Conservation (phyloP, 2,888 invertebrate genomes). For the Agrotis puta region DNA sequence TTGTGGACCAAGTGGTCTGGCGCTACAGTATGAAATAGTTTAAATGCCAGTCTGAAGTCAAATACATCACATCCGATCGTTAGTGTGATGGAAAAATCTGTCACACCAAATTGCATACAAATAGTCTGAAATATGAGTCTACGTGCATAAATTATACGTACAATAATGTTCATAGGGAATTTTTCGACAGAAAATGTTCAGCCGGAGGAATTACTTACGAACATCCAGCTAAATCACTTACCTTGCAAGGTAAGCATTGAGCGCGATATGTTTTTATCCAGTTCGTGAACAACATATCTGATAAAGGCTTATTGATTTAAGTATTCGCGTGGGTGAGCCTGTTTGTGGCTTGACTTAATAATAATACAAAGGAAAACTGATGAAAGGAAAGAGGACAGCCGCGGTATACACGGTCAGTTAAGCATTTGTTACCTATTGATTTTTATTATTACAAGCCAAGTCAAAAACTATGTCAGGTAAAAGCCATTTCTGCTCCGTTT, state of each 20-base stretch:
- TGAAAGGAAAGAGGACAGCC: slow-evolving; percentile 68
- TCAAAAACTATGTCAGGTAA: slow-evolving; percentile 46
- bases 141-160: background rate
- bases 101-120: slow-evolving; percentile 32
- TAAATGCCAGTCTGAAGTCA: background rate
- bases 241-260: slow-evolving; percentile 20
- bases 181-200: background rate
- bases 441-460: slow-evolving; percentile 62
- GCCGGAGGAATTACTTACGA: slow-evolving; percentile 1
- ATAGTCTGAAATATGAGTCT: slow-evolving; percentile 27
- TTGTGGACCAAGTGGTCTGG: background rate
- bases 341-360: slow-evolving; percentile 69
- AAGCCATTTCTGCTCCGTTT: slow-evolving; percentile 31
- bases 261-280: slow-evolving; percentile 30
- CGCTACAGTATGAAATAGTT: background rate
- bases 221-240: slow-evolving; percentile 13
- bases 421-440: slow-evolving; percentile 72
- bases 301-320: slow-evolving; percentile 63
- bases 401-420: slow-evolving; percentile 73
- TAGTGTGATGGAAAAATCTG: slow-evolving; percentile 21
- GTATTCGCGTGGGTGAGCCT: slow-evolving; percentile 56
- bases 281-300: slow-evolving; percentile 43
- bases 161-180: slow-evolving; percentile 1
- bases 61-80: slow-evolving; percentile 18
- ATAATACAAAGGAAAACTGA: slow-evolving; percentile 71